These are phyloP conservation scores for Dolichomitus sp. DNA, from an alignment of 2,888 invertebrate species.

Conservation along the genomic window DNA sequence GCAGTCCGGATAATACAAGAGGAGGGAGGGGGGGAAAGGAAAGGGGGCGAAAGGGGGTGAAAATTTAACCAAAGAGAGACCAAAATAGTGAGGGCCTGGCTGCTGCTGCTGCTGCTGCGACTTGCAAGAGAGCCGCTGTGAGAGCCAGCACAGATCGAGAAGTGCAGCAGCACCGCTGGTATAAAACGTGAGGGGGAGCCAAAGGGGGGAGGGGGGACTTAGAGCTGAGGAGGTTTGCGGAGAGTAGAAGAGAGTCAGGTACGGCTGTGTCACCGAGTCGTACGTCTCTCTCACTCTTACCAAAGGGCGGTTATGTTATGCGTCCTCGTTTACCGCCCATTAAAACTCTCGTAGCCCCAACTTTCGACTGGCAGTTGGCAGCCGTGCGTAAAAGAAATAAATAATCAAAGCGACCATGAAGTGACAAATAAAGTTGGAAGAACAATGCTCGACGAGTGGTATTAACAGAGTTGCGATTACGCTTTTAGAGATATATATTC, in stretches of 20 bases:
- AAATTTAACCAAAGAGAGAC: conserved; percentile 72
- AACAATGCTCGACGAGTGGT: conserved; percentile 81
- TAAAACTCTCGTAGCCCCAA: conserved; percentile 73
- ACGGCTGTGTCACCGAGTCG: conserved; percentile 65
- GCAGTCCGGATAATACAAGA: too few relatives aligned
- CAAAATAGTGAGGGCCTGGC: conserved; percentile 70
- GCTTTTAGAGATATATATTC: conserved; percentile 23
- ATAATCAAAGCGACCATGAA: conserved; percentile 86
- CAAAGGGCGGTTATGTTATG: conserved; percentile 21
- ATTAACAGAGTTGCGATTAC: conserved; percentile 35
- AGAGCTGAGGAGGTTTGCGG: conserved; percentile 67
- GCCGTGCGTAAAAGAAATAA: conserved; percentile 85
- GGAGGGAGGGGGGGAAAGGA: not conserved
- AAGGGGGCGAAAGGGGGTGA: conserved; percentile 54
- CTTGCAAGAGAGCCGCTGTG: conserved; percentile 62
- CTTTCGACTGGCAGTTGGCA: conserved; percentile 82
- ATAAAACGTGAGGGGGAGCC: conserved; percentile 52
- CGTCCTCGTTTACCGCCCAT: conserved; percentile 70
- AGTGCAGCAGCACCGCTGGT: conserved; percentile 53
- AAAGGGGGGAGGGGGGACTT: conserved; percentile 18
- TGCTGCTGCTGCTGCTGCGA: conserved; percentile 63
- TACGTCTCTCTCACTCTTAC: conserved; percentile 35
- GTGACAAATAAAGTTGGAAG: conserved; percentile 85
- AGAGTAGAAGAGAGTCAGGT: conserved; percentile 69
- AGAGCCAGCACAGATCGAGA: conserved; percentile 51